phyloP scores from a whole-genome alignment of 2,113 vertebrate species.

The Condylura cristata region DNA sequence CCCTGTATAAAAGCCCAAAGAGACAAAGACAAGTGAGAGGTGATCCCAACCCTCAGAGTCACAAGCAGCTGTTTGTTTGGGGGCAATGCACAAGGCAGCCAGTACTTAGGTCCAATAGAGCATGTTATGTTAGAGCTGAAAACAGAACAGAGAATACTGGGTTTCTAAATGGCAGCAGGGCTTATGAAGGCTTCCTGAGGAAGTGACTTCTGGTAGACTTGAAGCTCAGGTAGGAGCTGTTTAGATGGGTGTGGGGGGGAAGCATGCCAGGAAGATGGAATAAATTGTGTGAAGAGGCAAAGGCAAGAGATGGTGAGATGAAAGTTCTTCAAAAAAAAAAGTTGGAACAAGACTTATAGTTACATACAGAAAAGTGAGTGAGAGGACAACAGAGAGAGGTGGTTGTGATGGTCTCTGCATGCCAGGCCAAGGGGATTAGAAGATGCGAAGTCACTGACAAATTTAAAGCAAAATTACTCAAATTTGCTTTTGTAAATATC shows the following conservation, averaged over 20 bases:
- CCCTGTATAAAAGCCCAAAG: not conserved
- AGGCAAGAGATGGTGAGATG: not conserved
- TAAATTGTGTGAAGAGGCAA: not conserved
- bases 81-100: not conserved
- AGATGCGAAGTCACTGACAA: not conserved
- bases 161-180: not conserved
- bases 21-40: not conserved
- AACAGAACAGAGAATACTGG: not conserved
- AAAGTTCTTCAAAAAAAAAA: not conserved
- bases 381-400: not conserved
- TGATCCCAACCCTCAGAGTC: not conserved
- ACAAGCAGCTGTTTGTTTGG: not conserved
- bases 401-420: not conserved
- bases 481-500: not conserved
- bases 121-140: not conserved
- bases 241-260: not conserved
- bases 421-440: not conserved
- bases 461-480: not conserved
- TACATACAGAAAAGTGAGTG: not conserved
- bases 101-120: not conserved
- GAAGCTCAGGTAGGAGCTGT: not conserved
- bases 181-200: not conserved
- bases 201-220: not conserved
- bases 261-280: not conserved
- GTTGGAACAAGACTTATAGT: not conserved